A percentile compares a stretch with the other conserved stretches of the same genome.
phyloP scores from a whole-genome alignment of 1,140 invertebrate genomes.

The Lepidurus apus region DNA sequence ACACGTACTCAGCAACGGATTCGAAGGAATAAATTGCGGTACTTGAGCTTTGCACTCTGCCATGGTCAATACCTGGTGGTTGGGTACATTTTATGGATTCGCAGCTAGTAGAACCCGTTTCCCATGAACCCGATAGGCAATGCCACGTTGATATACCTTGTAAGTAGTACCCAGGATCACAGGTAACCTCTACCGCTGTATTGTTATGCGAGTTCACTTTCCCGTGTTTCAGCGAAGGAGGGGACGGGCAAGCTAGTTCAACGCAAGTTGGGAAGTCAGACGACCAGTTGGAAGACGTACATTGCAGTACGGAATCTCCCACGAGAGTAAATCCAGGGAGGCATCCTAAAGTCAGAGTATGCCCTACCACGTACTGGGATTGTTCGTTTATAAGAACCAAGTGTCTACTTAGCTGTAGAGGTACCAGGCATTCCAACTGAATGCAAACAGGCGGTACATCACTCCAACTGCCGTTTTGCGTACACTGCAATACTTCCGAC shows the following conservation, averaged over 20 bases:
- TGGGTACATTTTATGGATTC: constrained; percentile 39
- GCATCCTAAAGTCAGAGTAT: constrained; percentile 36
- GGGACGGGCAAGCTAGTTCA: constrained; percentile 28
- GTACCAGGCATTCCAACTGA: constrained; percentile 31
- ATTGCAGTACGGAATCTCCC: constrained; percentile 27
- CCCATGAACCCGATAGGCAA: constrained; percentile 42
- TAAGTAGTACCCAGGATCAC: constrained; percentile 43
- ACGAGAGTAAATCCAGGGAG: constrained; percentile 34
- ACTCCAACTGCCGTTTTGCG: constrained; percentile 41
- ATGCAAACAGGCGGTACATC: constrained; percentile 40
- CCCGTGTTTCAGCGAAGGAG: constrained; percentile 23
- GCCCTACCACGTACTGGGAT: constrained; percentile 22
- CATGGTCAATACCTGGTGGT: constrained; percentile 40
- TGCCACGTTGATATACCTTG: constrained; percentile 40
- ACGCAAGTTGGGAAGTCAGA: constrained; percentile 32
- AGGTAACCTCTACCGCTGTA: constrained; percentile 37
- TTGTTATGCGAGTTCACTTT: constrained; percentile 30
- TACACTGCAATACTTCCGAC: constrained; percentile 37
- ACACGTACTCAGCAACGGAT: constrained; percentile 41
- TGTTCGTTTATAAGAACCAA: constrained; percentile 35
- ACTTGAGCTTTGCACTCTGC: constrained; percentile 38
- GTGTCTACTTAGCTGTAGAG: background rate
- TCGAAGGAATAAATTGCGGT: constrained; percentile 34
- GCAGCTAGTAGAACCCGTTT: constrained; percentile 40
- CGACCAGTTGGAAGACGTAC: constrained; percentile 34